Conservation (phyloP, 2,113 vertebrate genomes). For the Prunella himalayana region DNA sequence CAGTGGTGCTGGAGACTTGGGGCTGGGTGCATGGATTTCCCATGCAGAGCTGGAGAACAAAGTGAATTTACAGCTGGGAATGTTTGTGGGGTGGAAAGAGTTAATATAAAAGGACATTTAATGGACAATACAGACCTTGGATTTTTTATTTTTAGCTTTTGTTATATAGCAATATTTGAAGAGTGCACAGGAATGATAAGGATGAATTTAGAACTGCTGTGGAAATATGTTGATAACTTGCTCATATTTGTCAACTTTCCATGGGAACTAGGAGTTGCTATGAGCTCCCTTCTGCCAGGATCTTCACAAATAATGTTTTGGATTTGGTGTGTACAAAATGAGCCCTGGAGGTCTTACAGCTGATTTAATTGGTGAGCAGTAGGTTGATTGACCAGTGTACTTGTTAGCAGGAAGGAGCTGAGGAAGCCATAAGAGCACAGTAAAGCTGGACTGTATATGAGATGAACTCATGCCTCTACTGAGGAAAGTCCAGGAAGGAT, state of each 20-base stretch:
- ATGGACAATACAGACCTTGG: background rate
- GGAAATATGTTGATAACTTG: background rate
- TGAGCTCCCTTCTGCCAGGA: background rate
- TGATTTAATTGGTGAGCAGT: background rate
- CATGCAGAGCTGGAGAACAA: rapidly evolving
- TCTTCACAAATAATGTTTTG: background rate
- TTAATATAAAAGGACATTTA: background rate
- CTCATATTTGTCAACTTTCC: background rate
- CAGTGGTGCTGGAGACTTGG: background rate
- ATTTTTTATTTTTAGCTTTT: background rate
- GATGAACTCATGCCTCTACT: background rate
- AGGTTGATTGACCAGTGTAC: background rate
- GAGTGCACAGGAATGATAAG: background rate
- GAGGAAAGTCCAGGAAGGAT: background rate
- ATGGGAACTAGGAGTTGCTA: background rate
- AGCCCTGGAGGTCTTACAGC: background rate
- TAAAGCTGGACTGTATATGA: background rate
- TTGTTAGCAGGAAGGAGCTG: background rate
- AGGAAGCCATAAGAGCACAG: background rate
- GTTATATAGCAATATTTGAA: background rate
- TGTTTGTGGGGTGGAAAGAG: background rate
- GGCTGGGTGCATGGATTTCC: background rate
- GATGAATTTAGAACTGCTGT: background rate
- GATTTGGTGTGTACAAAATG: background rate
- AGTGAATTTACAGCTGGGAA: background rate